Base-by-base conservation (phyloP, 1,140 invertebrate genomes). In the Panagrolaimus sp. region DNA sequence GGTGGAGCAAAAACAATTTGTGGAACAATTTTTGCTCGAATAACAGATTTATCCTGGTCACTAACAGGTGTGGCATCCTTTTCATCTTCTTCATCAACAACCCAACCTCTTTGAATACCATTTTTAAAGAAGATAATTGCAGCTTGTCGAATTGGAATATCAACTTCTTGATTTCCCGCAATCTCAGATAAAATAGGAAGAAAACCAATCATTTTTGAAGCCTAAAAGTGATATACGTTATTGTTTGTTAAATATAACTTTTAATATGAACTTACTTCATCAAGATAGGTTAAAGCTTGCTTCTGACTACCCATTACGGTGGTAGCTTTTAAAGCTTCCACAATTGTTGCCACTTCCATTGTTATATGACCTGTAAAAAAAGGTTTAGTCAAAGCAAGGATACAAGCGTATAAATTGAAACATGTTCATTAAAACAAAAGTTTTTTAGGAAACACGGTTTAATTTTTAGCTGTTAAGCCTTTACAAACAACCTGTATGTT, bases 121-220 rank as follows among this genome's bases (percentile, higher is more conserved):
- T 98, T 98, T 86, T 99, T 98, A 58, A 98, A 85, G 86, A 96
- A 98, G 75, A 98, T 92, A 38, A 90, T 94, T 82, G 89, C 92
- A 73, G 96, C 94, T 88, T 97, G 94, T 74, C 94, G 86, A 0
- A 96, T 90, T 73, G 94, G 90, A 88, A 93, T 90, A 47, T 96
- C 90, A 46, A 94, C 86, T 74, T 93, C 89, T 80, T 88, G 87
- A 82, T 89, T 88, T 91, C 96, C 94, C 14, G 97, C 89, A 71
- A 96, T 89, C 88, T 96, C 92, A 15, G 98, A 86, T 24, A 99
- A 85, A 52, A 90, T 88, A 43, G 94, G 94, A 62, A 91, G 89
- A 87, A 98, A 98, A 43, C 94, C 94, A 86, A 94, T 93, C 68
- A 95, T 94, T 86, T 94, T 94, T 81, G 94, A 90, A 78, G 94